phyloP scores from a whole-genome alignment of 2,797 vertebrate genomes.

The Neosilurus mollespiculum region DNA sequence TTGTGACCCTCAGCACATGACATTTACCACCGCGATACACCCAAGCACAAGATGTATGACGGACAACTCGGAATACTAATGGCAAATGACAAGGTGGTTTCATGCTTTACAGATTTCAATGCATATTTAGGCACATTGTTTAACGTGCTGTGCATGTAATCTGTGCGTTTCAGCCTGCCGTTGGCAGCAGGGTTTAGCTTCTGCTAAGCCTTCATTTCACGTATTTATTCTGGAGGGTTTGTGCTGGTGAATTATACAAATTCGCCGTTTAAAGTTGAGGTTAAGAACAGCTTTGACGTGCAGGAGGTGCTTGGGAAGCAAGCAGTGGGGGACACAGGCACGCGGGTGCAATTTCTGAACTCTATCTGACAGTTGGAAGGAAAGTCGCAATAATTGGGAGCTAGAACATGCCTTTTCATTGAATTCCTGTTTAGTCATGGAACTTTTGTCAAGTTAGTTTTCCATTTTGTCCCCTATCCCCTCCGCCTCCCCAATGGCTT shows the following conservation, averaged over 20 bases:
- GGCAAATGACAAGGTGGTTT: slow-evolving; percentile 73
- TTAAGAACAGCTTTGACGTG: slow-evolving; percentile 72
- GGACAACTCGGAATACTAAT: slow-evolving; percentile 75
- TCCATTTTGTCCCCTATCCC: slow-evolving; percentile 52
- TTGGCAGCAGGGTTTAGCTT: slow-evolving; percentile 75
- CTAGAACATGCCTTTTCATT: slow-evolving; percentile 66
- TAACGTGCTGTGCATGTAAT: slow-evolving; percentile 76
- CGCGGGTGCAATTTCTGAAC: slow-evolving; percentile 60
- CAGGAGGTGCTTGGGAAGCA: slow-evolving; percentile 60
- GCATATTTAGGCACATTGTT: slow-evolving; percentile 79
- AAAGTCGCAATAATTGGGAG: slow-evolving; percentile 70
- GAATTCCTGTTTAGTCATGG: slow-evolving; percentile 66
- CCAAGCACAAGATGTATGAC: slow-evolving; percentile 64
- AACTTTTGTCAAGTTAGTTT: slow-evolving; percentile 43
- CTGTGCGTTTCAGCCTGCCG: slow-evolving; percentile 70
- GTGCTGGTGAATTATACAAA: slow-evolving; percentile 75
- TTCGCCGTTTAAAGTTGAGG: slow-evolving; percentile 75
- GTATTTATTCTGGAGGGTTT: slow-evolving; percentile 72
- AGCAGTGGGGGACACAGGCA: slow-evolving; percentile 65
- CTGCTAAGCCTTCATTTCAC: slow-evolving; percentile 73
- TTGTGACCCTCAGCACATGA: slow-evolving; percentile 50
- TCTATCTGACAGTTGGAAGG: slow-evolving; percentile 66
- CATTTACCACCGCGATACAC: slow-evolving; percentile 66
- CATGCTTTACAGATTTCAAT: slow-evolving; percentile 77
- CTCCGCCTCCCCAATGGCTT: slow-evolving; percentile 60